Conservation (phyloP, 92 coral and sea anemone genomes). For the Diadumene lineata region DNA sequence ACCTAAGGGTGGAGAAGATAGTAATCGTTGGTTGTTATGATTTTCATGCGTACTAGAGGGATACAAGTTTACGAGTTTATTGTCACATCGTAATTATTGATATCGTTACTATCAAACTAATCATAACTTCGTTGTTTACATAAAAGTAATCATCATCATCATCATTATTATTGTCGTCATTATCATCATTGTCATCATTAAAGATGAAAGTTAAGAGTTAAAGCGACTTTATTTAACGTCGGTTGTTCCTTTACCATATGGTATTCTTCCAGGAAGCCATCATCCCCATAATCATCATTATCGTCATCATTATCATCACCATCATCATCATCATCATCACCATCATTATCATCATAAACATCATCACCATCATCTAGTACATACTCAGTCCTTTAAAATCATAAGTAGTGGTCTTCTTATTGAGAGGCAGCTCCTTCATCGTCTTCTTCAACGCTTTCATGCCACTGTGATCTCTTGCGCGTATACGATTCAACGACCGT, state of each 20-base stretch:
- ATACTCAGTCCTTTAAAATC: slow-evolving; percentile 57
- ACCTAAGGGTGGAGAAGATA: too few relatives aligned
- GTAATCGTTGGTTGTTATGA: too few relatives aligned
- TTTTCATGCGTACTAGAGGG: too few relatives aligned
- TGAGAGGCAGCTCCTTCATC: slow-evolving; percentile 64
- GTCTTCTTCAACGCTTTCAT: slow-evolving; percentile 27
- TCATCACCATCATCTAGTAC: background rate
- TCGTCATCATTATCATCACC: background rate
- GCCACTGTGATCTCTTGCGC: slow-evolving; percentile 46
- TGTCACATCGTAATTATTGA: background rate
- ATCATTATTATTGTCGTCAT: background rate
- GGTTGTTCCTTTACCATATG: too few relatives aligned
- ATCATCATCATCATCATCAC: background rate
- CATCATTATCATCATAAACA: background rate
- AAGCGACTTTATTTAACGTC: too few relatives aligned
- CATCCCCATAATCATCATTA: background rate
- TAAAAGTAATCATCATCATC: background rate
- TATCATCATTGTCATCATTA: background rate
- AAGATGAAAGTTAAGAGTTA: too few relatives aligned
- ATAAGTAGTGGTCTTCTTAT: slow-evolving; percentile 32
- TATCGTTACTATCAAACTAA: background rate
- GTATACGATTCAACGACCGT: slow-evolving; percentile 56
- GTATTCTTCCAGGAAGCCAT: too few relatives aligned
- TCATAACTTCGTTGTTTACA: background rate
- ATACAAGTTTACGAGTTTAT: too few relatives aligned